Evolutionary conservation across 2,888 invertebrate genomes (phyloP).

Genomic region (Lasioglossum calceatum): DNA sequence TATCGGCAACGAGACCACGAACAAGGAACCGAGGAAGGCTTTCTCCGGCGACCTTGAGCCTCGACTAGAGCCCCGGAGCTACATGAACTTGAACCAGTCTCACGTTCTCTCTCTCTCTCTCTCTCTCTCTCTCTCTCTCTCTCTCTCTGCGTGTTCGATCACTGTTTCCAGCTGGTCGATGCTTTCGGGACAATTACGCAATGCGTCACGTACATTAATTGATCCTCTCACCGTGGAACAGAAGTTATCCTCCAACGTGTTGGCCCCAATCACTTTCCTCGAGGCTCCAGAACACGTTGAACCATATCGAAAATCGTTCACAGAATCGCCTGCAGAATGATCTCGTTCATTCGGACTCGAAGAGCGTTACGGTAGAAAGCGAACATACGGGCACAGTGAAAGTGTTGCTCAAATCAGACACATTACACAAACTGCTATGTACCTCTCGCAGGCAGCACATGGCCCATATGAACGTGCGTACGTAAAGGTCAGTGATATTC

Average conservation of each 20-base stretch:
- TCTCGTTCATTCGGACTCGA: not conserved
- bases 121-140: conserved; percentile 69
- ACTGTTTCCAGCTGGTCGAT: not conserved
- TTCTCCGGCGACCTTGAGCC: conserved; percentile 79
- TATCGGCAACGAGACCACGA: conserved; percentile 61
- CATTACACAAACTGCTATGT: conserved; percentile 24
- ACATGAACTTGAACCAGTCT: conserved; percentile 82
- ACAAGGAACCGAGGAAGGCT: conserved; percentile 77
- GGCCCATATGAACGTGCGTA: not conserved
- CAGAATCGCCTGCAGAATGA: not conserved
- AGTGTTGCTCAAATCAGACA: conserved; percentile 13
- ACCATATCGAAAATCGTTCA: not conserved
- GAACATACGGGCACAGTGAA: conserved; percentile 23
- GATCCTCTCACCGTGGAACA: not conserved
- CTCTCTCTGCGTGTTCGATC: conserved; percentile 55
- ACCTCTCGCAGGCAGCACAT: not conserved
- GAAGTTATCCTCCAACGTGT: not conserved
- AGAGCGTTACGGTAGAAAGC: conserved; percentile 36
- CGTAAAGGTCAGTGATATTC: not conserved
- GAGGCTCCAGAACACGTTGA: not conserved
- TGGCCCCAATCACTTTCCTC: not conserved
- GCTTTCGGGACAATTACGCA: conserved; percentile 38
- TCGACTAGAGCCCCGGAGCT: conserved; percentile 73
- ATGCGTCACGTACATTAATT: not conserved
- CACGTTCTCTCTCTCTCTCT: conserved; percentile 66